Conservation (phyloP, 2,888 invertebrate species). For the Drosophila fulvimacula region DNA sequence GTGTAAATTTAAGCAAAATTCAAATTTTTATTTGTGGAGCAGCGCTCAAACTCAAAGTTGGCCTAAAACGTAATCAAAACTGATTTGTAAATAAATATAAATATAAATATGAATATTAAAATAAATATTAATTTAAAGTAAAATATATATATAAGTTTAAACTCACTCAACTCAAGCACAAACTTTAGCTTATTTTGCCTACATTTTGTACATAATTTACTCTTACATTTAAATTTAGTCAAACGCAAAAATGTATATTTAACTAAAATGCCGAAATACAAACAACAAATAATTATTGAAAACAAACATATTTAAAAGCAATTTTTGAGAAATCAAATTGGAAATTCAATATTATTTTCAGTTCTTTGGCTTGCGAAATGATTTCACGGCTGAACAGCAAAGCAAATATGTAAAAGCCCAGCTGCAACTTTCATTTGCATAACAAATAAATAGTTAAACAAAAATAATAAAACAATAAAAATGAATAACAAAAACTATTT, state of each 20-base stretch:
- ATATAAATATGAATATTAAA: slow-evolving; percentile 14
- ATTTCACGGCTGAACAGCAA: slow-evolving; percentile 41
- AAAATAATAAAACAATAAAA: slow-evolving; percentile 29
- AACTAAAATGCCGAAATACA: slow-evolving; percentile 25
- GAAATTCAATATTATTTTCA: slow-evolving; percentile 11
- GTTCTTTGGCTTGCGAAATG: slow-evolving; percentile 28
- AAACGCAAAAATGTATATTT: slow-evolving; percentile 44
- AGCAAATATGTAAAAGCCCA: slow-evolving; percentile 45
- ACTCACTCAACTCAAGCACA: slow-evolving; percentile 47
- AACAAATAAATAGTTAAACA: slow-evolving; percentile 29
- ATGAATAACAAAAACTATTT: slow-evolving; percentile 10
- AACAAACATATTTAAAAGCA: slow-evolving; percentile 43
- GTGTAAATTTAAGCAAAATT: slow-evolving; percentile 49
- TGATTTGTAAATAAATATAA: slow-evolving; percentile 52
- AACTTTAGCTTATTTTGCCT: slow-evolving; percentile 37
- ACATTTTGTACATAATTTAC: slow-evolving; percentile 70
- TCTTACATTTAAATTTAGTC: slow-evolving; percentile 62
- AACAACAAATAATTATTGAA: slow-evolving; percentile 5
- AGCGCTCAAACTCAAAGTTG: slow-evolving; percentile 52
- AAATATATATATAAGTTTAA: slow-evolving; percentile 9
- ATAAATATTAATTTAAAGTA: slow-evolving; percentile 23
- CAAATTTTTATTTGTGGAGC: slow-evolving; percentile 36
- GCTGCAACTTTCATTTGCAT: slow-evolving; percentile 36
- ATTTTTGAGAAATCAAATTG: slow-evolving; percentile 37
- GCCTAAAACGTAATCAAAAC: slow-evolving; percentile 42